Percentiles rank a stretch among this genome's conserved stretches.
Evolutionary conservation across 1,140 invertebrate species (phyloP).

Genomic region (Parapsyche elsis): DNA sequence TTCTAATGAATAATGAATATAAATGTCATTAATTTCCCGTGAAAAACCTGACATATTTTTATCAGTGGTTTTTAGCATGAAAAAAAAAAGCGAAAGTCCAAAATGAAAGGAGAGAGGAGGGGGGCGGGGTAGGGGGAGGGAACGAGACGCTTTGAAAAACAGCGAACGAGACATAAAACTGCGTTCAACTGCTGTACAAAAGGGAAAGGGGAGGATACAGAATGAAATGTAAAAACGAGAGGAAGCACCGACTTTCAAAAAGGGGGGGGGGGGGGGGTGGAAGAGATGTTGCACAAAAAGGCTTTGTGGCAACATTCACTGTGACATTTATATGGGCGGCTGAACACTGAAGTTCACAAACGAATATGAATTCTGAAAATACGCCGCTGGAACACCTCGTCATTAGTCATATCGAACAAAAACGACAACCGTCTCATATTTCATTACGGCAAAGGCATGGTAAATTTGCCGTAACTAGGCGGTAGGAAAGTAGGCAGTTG

Average conservation of each 20-base stretch:
- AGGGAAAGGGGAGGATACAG: background rate
- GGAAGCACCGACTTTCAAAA: background rate
- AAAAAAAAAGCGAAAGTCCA: slow-evolving; percentile 39
- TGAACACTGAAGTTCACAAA: background rate
- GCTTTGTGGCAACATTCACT: slow-evolving; percentile 39
- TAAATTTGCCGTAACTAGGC: no score
- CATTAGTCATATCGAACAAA: slow-evolving; percentile 12
- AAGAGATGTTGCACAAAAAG: background rate
- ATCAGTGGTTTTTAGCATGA: slow-evolving; percentile 55
- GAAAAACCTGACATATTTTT: slow-evolving; percentile 57
- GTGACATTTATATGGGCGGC: slow-evolving; percentile 39
- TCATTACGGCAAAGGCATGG: background rate
- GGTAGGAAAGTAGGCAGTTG: no score
- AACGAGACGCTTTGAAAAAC: slow-evolving; percentile 53
- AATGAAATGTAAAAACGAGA: slow-evolving; percentile 22
- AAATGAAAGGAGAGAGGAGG: background rate
- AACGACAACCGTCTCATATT: background rate
- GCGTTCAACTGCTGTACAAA: background rate
- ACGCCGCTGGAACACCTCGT: slow-evolving; percentile 19
- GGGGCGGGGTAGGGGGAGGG: no score
- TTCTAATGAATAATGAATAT: slow-evolving; percentile 56
- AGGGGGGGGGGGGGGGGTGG: background rate
- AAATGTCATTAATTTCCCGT: slow-evolving; percentile 57
- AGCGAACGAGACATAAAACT: slow-evolving; percentile 53
- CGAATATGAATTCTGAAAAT: background rate